Conservation (phyloP, 2,797 vertebrate species). For the Avahi laniger region DNA sequence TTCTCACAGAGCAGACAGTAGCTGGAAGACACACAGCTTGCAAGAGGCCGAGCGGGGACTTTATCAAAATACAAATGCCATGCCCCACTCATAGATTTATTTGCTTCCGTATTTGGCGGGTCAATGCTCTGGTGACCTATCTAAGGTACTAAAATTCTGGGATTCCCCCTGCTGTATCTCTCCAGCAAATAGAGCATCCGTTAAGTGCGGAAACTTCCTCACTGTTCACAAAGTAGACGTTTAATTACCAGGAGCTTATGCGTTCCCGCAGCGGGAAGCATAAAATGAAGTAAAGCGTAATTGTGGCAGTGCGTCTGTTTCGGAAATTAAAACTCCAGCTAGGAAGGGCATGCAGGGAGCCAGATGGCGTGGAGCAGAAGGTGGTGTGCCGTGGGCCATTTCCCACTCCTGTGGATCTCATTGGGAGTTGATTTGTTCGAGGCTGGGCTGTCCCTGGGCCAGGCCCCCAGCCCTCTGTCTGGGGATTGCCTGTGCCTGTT, state of each 20-base stretch:
- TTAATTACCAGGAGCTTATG: conserved; percentile 80
- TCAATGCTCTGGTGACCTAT: background rate
- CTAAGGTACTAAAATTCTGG: conserved; percentile 53
- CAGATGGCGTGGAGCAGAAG: conserved; percentile 59
- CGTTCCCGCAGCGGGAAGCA: conserved; percentile 73
- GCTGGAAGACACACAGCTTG: background rate
- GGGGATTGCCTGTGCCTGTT: background rate
- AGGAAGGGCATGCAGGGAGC: conserved; percentile 67
- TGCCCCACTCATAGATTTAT: background rate
- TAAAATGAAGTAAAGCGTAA: conserved; percentile 77
- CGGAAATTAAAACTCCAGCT: conserved; percentile 75
- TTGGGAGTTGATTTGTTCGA: conserved; percentile 59
- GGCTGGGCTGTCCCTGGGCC: conserved; percentile 26
- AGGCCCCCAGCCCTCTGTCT: background rate
- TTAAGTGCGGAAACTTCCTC: conserved; percentile 69
- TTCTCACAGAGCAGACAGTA: background rate
- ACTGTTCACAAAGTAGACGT: conserved; percentile 73
- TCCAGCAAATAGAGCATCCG: conserved; percentile 63
- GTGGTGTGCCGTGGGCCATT: conserved; percentile 4
- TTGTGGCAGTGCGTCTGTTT: conserved; percentile 74
- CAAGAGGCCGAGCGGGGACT: background rate
- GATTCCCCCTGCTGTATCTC: conserved; percentile 45
- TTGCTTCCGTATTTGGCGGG: background rate
- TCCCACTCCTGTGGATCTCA: conserved; percentile 42
- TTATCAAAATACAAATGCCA: background rate